These are phyloP conservation scores for Serranus cabrilla DNA, from an alignment of 2,797 vertebrate species.

Conservation along the genomic window DNA sequence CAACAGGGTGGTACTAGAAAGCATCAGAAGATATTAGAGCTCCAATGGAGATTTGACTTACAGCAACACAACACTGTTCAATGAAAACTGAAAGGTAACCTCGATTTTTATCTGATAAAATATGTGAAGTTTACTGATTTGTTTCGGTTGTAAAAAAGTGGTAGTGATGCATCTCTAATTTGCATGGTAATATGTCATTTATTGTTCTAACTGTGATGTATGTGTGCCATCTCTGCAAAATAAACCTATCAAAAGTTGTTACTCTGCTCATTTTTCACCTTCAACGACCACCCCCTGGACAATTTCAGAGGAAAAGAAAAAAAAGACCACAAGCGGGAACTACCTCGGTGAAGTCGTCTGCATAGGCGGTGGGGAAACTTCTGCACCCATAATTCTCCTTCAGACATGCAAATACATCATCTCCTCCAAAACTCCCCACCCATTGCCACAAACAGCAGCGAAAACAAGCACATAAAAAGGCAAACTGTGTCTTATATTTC, in stretches of 20 bases:
- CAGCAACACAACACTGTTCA: background rate
- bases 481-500: slow-evolving; percentile 83
- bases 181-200: slow-evolving; percentile 79
- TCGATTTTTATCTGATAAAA: slow-evolving; percentile 48
- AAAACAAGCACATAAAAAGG: slow-evolving; percentile 82
- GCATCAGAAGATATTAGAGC: background rate
- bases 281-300: slow-evolving; percentile 64
- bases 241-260: slow-evolving; percentile 79
- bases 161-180: slow-evolving; percentile 60
- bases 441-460: slow-evolving; percentile 68
- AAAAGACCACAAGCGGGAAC: slow-evolving; percentile 39
- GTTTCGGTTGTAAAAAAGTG: slow-evolving; percentile 58
- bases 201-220: slow-evolving; percentile 73
- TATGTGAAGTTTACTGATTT: slow-evolving; percentile 47
- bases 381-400: slow-evolving; percentile 66
- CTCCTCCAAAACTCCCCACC: slow-evolving; percentile 60
- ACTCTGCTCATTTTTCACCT: slow-evolving; percentile 75
- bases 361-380: slow-evolving; percentile 59
- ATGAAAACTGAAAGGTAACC: slow-evolving; percentile 34
- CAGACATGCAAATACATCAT: slow-evolving; percentile 75
- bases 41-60: background rate
- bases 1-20: background rate
- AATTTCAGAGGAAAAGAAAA: slow-evolving; percentile 36
- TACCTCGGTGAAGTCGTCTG: slow-evolving; percentile 46
- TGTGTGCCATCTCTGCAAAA: slow-evolving; percentile 68